Evolutionary conservation across 1,140 invertebrate species (phyloP), one percentile per base, ranked within the genome.

Genomic region (Antheraea pernyi): DNA sequence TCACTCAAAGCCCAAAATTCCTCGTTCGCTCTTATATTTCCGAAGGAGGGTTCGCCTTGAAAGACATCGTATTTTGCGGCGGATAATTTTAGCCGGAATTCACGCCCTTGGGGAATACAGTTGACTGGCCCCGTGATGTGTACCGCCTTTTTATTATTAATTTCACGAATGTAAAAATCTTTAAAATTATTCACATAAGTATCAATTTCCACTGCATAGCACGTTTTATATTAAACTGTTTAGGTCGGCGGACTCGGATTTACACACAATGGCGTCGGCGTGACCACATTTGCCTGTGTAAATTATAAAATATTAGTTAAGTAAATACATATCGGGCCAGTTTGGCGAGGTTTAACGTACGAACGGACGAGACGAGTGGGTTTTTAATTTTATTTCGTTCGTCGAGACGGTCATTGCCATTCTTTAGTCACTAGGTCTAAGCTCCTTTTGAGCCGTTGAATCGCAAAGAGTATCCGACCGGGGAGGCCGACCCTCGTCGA

Each of bases 291-390:
- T 82, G 78, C 80, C 78, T 80, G 74, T 82, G 77, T 79, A 77
- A 82, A 81, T 80, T 75, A 82, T 85, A 77, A 85, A 79, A 84
- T 85, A 85, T 82, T 81, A 77, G 76, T 74, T 19, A 65, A 22
- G 19, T 76, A 69, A 68, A 60, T 70, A 70, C 69, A 66, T 67
- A 71, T 69, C 70, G 75, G 69, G 65, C 73, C 72, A 22, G 76
- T 66, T 64, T 64, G 66, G 59, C 69, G 70, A 67, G 67, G 71
- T 71, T 74, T 79, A 77, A 79, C 79, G 82, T 75, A 70, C 74
- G 71, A 71, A 67, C 39, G 66, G 73, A 63, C 73, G 77, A 73
- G 78, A 69, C 69, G 67, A 61, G 59, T 61, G 65, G 69, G 65
- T 72, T 82, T 70, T 75, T 76, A 77, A 70, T 80, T 78, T 76